Evolutionary conservation across 2,113 vertebrate genomes (phyloP), one percentile per base, ranked within the genome.

Genomic region (Lanius ludovicianus): DNA sequence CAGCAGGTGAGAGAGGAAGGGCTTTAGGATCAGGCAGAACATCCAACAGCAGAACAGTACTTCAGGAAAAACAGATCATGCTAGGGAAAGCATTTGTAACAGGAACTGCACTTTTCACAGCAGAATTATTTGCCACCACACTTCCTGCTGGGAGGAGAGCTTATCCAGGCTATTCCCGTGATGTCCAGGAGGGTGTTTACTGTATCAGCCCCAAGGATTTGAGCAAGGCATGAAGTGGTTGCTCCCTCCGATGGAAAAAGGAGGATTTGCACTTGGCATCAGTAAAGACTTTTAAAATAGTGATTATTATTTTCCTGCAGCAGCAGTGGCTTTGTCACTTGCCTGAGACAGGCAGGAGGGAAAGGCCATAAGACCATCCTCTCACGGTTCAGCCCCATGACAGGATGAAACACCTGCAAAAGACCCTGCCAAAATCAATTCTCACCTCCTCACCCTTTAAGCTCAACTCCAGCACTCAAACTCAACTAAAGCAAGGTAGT

Each of bases 31-130:
- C 2, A 1, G 17, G 39, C 28, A 73, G 33, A 37, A n/a, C 1
- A 19, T 1, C 5, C 46, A 53, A 3, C 17, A 49, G 7, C 2
- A 0, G 3, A 7, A n/a, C 30, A 63, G 16, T 8, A 8, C 25
- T 1, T 42, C 15, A 13, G 41, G 11, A 22, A 18, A 53, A 84
- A 10, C 8, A 35, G 67, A 39, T 27, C 31, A 13, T 0, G 7
- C 16, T 8, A 7, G 1, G 2, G 1, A 2, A 24, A 30, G 31
- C 6, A 25, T 57, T 69, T 93, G 31, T 46, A n/a, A 30, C 30
- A 30, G 27, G 24, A 47, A 25, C 1, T 7, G 15, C 23, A 3
- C 23, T 30, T 55, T 31, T 18, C 1, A 1, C 20, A 42, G 24
- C 37, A 39, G 7, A 21, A 5, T 46, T 64, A 10, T 41, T 42